Evolutionary conservation across 2,113 vertebrate genomes (phyloP).

Genomic region (Centropristis striata): DNA sequence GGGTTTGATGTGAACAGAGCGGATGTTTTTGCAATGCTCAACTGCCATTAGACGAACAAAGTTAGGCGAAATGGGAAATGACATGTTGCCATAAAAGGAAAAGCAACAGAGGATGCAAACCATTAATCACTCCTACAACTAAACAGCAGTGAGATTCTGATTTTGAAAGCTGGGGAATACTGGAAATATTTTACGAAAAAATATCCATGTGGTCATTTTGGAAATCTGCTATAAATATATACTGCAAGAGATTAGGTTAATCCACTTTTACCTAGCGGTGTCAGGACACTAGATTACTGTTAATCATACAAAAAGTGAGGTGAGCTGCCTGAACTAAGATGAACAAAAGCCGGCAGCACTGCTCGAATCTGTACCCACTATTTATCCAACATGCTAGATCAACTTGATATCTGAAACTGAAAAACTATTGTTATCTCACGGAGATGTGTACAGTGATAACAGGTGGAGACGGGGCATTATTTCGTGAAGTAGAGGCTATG

Average conservation of each 20-base stretch:
- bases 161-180: slow-evolving; percentile 7
- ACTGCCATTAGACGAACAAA: background rate
- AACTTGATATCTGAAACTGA: slow-evolving; percentile 22
- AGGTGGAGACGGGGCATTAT: slow-evolving; percentile 1
- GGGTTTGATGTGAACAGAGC: background rate
- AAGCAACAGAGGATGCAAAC: slow-evolving; percentile 3
- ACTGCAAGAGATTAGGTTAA: background rate
- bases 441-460: background rate
- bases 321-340: background rate
- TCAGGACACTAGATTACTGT: background rate
- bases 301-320: background rate
- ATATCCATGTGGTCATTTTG: background rate
- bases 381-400: background rate
- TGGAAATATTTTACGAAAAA: background rate
- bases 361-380: background rate
- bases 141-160: background rate
- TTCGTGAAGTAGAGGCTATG: slow-evolving; percentile 65
- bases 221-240: background rate
- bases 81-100: slow-evolving; percentile 10
- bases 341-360: background rate
- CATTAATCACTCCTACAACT: slow-evolving; percentile 5
- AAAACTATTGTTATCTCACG: slow-evolving; percentile 1
- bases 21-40: slow-evolving; percentile 1
- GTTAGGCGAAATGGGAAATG: background rate
- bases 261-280: background rate